Base-by-base conservation (phyloP, 2,113 vertebrate genomes). In the Alectura lathami region DNA sequence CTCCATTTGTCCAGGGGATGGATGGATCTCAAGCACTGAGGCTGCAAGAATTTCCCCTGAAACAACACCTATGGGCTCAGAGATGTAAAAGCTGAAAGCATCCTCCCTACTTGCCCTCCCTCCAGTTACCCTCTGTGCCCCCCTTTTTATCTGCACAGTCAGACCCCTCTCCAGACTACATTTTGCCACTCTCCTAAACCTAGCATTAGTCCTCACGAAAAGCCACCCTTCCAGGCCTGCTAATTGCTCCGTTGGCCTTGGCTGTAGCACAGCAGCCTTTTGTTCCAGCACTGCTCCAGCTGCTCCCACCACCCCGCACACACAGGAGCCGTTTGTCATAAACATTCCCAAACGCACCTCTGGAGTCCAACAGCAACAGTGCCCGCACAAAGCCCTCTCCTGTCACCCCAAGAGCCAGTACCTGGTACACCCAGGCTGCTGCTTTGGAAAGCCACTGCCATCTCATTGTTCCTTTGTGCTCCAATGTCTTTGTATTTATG, bases 221-320 rank as follows among this genome's bases (percentile, higher is more conserved):
- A 87, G 38, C 92, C 86, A 18, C 80, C 94, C 83, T 81, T 47
- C 20, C 73, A 59, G 91, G 34, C 68, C 83, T 91, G 59, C 63
- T 84, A 63, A 86, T 7, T 72, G 91, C 91, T 91, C 80, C 4
- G 4, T 24, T 27, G 4, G 89, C 93, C 91, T 93, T 82, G 84
- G 94, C 94, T 13, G 42, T 16, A 73, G 88, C 91, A 96, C 94
- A 95, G 96, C 93, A 75, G 93, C 93, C 94, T 92, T 96, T 94
- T 96, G 96, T 96, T 72, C 91, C 5, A 36, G 96, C 57, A 1
- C 11, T 1, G 93, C 86, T 80, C 93, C 94, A 88, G 96, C 89
- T 92, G 96, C 93, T 90, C 80, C 93, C 57, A 48, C 26, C 23
- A 5, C 69, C 86, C 89, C 76, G 32, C 32, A 4, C 80, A 36